Evolutionary conservation across 2,113 vertebrate species (phyloP), one percentile per base, ranked within the genome.

Genomic region (Anas platyrhynchos): DNA sequence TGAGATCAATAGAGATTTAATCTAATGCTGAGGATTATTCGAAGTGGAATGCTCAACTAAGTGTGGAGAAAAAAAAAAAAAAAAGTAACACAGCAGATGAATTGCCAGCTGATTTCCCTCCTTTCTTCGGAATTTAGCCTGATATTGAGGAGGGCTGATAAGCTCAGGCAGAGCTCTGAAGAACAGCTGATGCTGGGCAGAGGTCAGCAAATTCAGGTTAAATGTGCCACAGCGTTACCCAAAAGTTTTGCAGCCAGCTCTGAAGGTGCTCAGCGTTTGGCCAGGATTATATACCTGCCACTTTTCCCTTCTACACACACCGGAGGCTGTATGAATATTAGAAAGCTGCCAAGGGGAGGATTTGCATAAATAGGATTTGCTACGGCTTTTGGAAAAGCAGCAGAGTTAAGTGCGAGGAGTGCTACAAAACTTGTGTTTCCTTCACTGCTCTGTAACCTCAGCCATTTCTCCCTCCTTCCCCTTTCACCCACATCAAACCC

Each of bases 1-100:
- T 41, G 77, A 95, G 96, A 96, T 97, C 93, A 94, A 88, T 89
- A 84, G 80, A 97, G 95, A 96, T 92, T 95, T 95, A 93, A 95
- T 94, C 92, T 93, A 84, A 96, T n/a, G 52, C 88, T 78, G 48
- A 58, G 94, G 88, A 88, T 92, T 94, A 94, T 89, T 96, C 6
- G 0, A 72, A 92, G 85, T 69, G 73, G 94, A 95, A 93, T 93
- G 91, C 86, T 93, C 94, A 89, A 88, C 88, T 94, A 96, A 87
- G 74, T 92, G 92, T 36, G 56, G 83, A 95, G 73, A 73, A 27
- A 73, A 75, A 88, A 82, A 79, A 31, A 73, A 75, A 88, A 84
- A 80, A 80, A 38, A 0, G 44, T 72, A 71, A 67, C 43, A 31
- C 48, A 61, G 71, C 75, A 77, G 89, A 48, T 90, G 81, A 96